Conservation (phyloP, 1,140 invertebrate genomes). For the Saccostrea echinata region DNA sequence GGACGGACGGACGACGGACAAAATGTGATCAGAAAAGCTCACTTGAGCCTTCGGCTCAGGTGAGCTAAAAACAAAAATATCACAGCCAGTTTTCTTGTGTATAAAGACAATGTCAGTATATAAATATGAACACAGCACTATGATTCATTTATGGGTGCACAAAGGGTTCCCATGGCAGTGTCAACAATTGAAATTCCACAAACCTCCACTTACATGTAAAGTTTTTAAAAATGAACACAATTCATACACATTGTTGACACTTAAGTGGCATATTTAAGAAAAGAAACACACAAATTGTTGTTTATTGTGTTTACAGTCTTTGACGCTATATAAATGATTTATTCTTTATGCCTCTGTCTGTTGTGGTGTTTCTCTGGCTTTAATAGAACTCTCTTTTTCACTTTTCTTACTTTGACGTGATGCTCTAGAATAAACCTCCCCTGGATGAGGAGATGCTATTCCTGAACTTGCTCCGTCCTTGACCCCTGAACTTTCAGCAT, state of each 20-base stretch:
- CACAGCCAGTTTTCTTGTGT: conserved; percentile 6
- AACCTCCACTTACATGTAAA: not conserved
- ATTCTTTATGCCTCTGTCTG: not conserved
- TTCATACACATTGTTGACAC: not conserved
- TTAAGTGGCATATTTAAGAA: not conserved
- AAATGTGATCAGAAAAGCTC: too few species aligned
- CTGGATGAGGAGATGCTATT: not conserved
- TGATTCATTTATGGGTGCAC: not conserved
- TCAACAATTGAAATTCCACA: conserved; percentile 11
- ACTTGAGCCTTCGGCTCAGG: too few species aligned
- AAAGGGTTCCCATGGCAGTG: not conserved
- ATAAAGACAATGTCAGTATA: not conserved
- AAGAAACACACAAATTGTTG: not conserved
- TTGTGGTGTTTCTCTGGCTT: not conserved
- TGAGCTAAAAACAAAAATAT: conserved; percentile 8
- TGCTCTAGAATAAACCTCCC: not conserved
- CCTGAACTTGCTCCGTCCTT: not conserved
- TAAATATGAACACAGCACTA: conserved; percentile 25
- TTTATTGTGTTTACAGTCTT: not conserved
- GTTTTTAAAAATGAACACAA: conserved; percentile 5
- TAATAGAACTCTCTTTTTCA: not conserved
- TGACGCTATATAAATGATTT: not conserved
- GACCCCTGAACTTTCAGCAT: not conserved
- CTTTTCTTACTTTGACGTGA: conserved; percentile 1
- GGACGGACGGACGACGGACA: too few species aligned